Conservation (phyloP, 1,140 invertebrate genomes). For the Cherax quadricarinatus region DNA sequence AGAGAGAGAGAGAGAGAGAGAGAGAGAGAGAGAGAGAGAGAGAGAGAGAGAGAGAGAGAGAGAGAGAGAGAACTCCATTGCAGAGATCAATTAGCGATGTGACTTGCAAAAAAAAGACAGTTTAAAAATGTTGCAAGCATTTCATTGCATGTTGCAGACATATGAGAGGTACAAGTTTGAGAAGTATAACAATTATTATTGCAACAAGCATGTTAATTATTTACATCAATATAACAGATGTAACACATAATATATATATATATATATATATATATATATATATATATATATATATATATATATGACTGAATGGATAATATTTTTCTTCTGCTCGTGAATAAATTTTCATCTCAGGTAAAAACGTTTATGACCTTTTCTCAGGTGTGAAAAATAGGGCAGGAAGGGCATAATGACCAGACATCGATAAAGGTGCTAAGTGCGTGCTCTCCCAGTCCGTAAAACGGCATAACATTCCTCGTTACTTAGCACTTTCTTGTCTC, state of each 20-base stretch:
- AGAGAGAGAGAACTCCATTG: background rate
- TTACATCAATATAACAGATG: background rate
- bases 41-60: constrained; percentile 2
- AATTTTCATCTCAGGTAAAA: background rate
- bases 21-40: constrained; percentile 18
- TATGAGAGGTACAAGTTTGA: no score
- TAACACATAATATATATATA: background rate
- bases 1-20: no score
- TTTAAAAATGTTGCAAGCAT: no score
- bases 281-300: constrained; percentile 10
- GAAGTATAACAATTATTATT: no score
- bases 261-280: constrained; percentile 13
- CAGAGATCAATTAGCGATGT: no score
- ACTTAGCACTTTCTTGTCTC: no score
- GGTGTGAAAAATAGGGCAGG: background rate
- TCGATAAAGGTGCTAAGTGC: background rate
- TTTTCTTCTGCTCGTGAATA: background rate
- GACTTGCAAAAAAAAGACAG: no score
- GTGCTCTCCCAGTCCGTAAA: no score
- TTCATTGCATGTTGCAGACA: no score
- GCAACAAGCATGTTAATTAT: background rate
- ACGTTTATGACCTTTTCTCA: background rate
- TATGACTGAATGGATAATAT: background rate
- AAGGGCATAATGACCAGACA: background rate
- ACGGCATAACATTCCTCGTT: no score